Evolutionary conservation across 2,797 vertebrate species (phyloP).

Genomic region (Squalus acanthias): DNA sequence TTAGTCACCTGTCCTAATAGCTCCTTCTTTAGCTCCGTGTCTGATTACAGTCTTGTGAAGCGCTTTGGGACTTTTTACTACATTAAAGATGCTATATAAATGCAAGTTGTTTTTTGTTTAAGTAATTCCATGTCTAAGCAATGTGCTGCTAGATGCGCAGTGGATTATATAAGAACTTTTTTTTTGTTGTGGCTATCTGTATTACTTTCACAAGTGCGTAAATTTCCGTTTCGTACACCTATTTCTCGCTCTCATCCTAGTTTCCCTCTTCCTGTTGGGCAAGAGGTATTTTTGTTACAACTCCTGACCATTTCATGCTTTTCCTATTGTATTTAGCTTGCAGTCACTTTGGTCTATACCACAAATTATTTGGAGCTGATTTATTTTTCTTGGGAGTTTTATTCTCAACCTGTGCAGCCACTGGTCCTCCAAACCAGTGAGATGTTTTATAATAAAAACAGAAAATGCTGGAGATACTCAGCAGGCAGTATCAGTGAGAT

Average conservation of each 20-base stretch:
- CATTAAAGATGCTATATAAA: too few species aligned
- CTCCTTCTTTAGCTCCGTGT: too few species aligned
- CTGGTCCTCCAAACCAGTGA: too few species aligned
- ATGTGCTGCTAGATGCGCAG: background rate
- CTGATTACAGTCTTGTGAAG: too few species aligned
- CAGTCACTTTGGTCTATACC: background rate
- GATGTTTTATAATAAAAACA: background rate
- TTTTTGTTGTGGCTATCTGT: too few species aligned
- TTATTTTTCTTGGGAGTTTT: background rate
- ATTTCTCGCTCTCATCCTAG: background rate
- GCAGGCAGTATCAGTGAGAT: too few species aligned
- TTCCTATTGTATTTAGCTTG: background rate
- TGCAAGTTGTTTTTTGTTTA: background rate
- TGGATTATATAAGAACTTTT: too few species aligned
- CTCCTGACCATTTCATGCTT: background rate
- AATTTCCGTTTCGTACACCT: background rate
- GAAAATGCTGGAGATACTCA: too few species aligned
- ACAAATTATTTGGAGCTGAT: background rate
- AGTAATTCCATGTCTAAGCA: background rate
- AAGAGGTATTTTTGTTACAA: background rate
- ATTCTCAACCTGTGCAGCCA: background rate
- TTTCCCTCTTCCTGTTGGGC: background rate
- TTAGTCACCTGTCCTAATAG: too few species aligned
- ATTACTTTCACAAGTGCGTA: background rate
- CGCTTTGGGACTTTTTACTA: too few species aligned